phyloP scores from a whole-genome alignment of 1,140 invertebrate species.

The Oncopodura yosiiana region DNA sequence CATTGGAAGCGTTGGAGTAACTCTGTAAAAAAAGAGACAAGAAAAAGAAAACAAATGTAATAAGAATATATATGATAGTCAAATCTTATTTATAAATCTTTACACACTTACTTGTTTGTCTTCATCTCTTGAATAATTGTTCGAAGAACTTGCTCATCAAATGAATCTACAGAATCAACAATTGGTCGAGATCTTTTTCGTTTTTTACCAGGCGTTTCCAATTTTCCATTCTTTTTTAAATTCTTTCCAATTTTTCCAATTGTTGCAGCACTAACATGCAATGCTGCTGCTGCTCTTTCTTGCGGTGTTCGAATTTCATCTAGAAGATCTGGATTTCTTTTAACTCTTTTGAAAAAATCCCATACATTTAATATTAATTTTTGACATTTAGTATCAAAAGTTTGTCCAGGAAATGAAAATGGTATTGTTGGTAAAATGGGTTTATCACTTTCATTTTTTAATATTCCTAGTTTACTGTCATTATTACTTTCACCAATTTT shows the following conservation, averaged over 20 bases:
- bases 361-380: constrained; percentile 33
- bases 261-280: constrained; percentile 25
- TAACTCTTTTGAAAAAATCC: constrained; percentile 30
- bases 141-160: constrained; percentile 26
- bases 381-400: constrained; percentile 30
- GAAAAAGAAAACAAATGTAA: neutral
- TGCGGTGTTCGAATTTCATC: constrained; percentile 22
- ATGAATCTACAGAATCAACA: constrained; percentile 25
- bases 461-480: too few species aligned
- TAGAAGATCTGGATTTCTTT: constrained; percentile 26
- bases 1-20: constrained; percentile 27
- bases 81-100: neutral
- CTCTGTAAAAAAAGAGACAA: constrained; percentile 13
- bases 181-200: constrained; percentile 22
- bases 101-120: constrained; percentile 15
- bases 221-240: constrained; percentile 25
- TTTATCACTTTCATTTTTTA: too few species aligned
- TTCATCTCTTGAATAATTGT: constrained; percentile 30
- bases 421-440: too few species aligned
- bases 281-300: constrained; percentile 22
- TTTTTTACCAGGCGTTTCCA: constrained; percentile 30
- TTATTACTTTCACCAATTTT: too few species aligned
- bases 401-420: constrained; percentile 32
- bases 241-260: constrained; percentile 33
- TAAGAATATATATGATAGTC: neutral